Evolutionary conservation across 2,113 vertebrate genomes (phyloP).

Genomic region (Mandrillus leucophaeus): DNA sequence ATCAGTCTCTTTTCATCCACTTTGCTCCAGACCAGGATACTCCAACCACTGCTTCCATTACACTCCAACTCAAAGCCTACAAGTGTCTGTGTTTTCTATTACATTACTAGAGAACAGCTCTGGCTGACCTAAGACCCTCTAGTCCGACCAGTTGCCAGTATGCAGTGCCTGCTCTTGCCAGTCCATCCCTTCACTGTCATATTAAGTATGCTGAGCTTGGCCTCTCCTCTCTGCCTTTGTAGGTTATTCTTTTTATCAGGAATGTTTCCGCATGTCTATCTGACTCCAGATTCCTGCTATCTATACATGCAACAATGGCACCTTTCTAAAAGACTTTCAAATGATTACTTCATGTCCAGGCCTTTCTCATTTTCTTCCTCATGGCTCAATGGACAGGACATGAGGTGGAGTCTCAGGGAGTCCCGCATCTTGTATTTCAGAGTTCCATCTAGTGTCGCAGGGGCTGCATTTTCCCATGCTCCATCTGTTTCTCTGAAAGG

Average conservation of each 20-base stretch:
- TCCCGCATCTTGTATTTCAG: neutral
- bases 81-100: neutral
- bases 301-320: too few species aligned
- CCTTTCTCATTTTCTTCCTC: neutral
- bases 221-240: neutral
- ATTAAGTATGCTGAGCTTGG: neutral
- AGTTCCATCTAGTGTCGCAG: accelerated
- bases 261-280: neutral
- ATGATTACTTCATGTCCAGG: neutral
- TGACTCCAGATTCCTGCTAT: neutral
- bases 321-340: neutral
- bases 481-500: neutral
- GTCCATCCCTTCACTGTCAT: neutral
- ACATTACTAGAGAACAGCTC: too few species aligned
- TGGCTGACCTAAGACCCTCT: neutral
- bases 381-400: neutral
- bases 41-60: neutral
- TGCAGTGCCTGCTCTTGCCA: accelerated
- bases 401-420: neutral
- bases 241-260: neutral
- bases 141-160: too few species aligned
- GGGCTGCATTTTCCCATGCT: accelerated
- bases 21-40: neutral
- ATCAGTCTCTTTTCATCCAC: neutral
- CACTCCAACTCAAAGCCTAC: too few species aligned